Evolutionary conservation across 2,888 invertebrate genomes (phyloP).

Genomic region (Rhogogaster chlorosoma): DNA sequence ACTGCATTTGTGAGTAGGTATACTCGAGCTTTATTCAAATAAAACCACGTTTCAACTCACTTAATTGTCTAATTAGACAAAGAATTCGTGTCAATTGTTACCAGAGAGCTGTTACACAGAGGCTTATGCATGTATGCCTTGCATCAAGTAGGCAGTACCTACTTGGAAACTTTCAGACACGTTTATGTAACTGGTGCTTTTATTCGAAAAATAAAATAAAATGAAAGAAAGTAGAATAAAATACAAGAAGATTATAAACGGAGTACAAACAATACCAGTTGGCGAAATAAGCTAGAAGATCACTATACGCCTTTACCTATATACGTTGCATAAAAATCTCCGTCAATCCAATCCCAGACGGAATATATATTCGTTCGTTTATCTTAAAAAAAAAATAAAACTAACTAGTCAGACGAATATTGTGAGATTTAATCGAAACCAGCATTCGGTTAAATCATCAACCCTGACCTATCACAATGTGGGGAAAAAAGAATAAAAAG

Average conservation of each 20-base stretch:
- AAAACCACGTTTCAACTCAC: not conserved
- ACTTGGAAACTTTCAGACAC: not conserved
- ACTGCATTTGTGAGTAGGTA: not conserved
- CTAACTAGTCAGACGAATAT: not conserved
- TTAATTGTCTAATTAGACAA: slow-evolving; percentile 5
- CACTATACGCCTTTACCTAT: not conserved
- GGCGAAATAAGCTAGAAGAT: not conserved
- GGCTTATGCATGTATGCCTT: too few species aligned
- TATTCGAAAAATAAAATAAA: not conserved
- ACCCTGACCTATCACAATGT: slow-evolving; percentile 33
- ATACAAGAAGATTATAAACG: not conserved
- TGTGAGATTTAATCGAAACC: not conserved
- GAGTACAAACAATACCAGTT: not conserved
- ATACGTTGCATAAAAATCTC: not conserved
- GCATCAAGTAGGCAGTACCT: too few species aligned
- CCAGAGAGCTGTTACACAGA: not conserved
- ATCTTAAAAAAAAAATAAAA: not conserved
- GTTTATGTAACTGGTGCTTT: not conserved
- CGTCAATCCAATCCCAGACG: not conserved
- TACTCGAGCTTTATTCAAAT: not conserved
- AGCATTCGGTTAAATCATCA: not conserved
- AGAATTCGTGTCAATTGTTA: slow-evolving; percentile 20
- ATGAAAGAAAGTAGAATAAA: not conserved
- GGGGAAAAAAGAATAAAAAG: not conserved
- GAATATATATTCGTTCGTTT: not conserved